These are phyloP conservation scores for Apotomis betuletana DNA, from an alignment of 2,888 invertebrate genomes.

Conservation along the genomic window DNA sequence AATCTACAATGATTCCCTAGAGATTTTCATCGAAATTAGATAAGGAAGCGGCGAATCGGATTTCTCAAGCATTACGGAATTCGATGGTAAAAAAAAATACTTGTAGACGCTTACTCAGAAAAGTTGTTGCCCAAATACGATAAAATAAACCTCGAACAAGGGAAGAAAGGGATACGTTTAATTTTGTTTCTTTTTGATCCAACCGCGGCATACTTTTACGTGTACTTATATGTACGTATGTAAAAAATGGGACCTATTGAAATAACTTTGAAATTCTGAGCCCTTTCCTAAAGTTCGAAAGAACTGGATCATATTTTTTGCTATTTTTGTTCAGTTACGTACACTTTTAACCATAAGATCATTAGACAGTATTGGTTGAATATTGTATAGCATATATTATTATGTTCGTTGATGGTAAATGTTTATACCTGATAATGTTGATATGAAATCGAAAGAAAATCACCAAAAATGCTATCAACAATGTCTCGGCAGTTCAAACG, in stretches of 20 bases:
- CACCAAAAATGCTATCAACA: too few species aligned
- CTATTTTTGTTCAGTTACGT: too few species aligned
- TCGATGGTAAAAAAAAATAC: neutral
- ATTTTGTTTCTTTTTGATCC: neutral
- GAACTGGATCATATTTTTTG: too few species aligned
- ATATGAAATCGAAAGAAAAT: too few species aligned
- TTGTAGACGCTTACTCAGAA: neutral
- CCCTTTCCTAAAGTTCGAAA: too few species aligned
- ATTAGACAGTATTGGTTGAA: too few species aligned
- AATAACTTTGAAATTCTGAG: too few species aligned
- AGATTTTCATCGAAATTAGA: slow-evolving; percentile 7
- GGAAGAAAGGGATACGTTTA: neutral
- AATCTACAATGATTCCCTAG: slow-evolving; percentile 14
- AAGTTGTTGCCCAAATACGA: neutral
- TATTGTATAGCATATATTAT: too few species aligned
- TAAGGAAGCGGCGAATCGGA: neutral
- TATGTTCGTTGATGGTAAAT: too few species aligned
- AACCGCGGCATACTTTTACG: neutral
- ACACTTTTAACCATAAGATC: too few species aligned
- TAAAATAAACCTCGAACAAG: neutral
- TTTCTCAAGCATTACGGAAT: neutral
- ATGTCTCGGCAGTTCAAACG: too few species aligned
- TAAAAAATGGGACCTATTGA: neutral
- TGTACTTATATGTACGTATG: neutral
- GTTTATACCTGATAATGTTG: too few species aligned